Conservation (phyloP, 2,113 vertebrate species). For the Podarcis raffonei region DNA sequence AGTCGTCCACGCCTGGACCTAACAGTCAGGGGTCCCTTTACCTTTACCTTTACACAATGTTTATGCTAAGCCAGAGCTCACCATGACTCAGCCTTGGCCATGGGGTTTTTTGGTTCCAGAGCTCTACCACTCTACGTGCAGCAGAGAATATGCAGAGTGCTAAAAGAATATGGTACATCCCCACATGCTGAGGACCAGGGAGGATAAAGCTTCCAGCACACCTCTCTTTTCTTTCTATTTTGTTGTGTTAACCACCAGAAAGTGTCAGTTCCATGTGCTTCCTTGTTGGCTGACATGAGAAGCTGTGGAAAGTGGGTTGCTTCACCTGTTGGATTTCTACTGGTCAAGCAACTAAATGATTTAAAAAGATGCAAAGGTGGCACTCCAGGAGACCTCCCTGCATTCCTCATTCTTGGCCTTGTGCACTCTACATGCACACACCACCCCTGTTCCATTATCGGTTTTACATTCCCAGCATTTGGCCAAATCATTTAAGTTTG, state of each 20-base stretch:
- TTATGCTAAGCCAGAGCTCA: neutral
- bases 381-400: neutral
- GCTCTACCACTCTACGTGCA: neutral
- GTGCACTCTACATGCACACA: too few species aligned
- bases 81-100: neutral
- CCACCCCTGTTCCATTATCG: neutral
- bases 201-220: neutral
- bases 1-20: too few species aligned
- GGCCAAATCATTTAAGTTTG: neutral
- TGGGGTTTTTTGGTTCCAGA: neutral
- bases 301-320: neutral
- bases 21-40: too few species aligned
- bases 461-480: neutral
- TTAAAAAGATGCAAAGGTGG: neutral
- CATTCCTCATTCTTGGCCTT: neutral
- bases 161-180: too few species aligned
- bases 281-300: too few species aligned
- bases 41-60: too few species aligned
- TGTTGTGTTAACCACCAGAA: neutral
- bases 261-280: neutral
- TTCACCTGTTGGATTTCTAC: neutral
- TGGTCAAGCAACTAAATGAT: neutral
- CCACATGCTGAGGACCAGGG: neutral
- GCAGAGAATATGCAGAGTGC: too few species aligned
- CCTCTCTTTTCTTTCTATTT: neutral